Conservation (phyloP, 2,888 invertebrate species). For the Zaprionus obscuricornis region DNA sequence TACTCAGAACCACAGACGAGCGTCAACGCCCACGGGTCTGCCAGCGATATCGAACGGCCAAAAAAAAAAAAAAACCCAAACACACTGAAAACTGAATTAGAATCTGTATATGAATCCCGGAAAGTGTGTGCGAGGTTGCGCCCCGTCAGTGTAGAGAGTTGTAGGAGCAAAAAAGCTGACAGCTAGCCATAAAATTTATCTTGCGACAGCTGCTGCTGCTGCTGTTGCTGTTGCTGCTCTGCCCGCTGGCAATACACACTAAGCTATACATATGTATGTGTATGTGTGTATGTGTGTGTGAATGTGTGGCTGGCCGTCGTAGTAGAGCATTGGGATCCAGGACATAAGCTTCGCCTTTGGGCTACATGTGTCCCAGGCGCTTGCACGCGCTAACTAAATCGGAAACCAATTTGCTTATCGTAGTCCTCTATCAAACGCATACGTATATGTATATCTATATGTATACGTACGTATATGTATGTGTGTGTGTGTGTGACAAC, state of each 20-base stretch:
- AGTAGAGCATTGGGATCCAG: slow-evolving; percentile 7
- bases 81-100: too few species aligned
- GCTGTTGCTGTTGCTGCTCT: too few species aligned
- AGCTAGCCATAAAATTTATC: slow-evolving; percentile 41
- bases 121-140: too few species aligned
- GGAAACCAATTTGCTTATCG: slow-evolving; percentile 70
- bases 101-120: too few species aligned
- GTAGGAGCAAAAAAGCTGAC: slow-evolving; percentile 9
- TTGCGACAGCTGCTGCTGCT: slow-evolving; percentile 50
- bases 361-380: slow-evolving; percentile 40
- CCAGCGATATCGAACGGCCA: slow-evolving; percentile 2
- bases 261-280: too few species aligned
- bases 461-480: not conserved
- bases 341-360: slow-evolving; percentile 31
- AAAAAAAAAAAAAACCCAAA: too few species aligned
- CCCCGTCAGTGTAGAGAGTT: too few species aligned
- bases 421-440: slow-evolving; percentile 21
- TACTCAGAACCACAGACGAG: too few species aligned
- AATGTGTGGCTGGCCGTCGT: too few species aligned
- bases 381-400: slow-evolving; percentile 54
- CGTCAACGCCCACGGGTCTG: not conserved
- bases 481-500: slow-evolving; percentile 27
- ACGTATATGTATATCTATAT: not conserved
- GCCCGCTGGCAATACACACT: slow-evolving; percentile 16
- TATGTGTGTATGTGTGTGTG: too few species aligned